Base-by-base conservation (phyloP, 2,113 vertebrate genomes). In the Micromys minutus region DNA sequence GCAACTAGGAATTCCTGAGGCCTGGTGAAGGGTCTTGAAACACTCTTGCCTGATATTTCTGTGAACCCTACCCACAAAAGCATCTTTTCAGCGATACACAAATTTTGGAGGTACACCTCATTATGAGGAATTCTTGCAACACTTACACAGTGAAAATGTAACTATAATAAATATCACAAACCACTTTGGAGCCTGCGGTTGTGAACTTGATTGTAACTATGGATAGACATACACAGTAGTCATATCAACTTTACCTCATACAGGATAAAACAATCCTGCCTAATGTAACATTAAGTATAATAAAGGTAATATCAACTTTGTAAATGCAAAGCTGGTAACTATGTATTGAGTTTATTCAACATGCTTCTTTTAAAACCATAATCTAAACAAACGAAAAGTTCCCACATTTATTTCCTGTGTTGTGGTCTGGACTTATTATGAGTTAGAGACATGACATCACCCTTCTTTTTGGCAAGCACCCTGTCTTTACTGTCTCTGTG, bases 241-340 rank as follows among this genome's bases (percentile, higher is more conserved):
- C 72, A 21, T 34, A 77, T 74, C 76, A 86, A 76, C 84, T 89
- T 95, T 89, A 86, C 85, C 71, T 92, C 76, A 24, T 50, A 45
- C 24, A 57, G 63, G n/a, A 52, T 80, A 84, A 93, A 76, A 69
- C 42, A 39, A 74, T 39, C 36, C 72, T 89, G 84, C 59, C 71
- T 92, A 90, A 75, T 39, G 85, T 31, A 87, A 69, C 69, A 72
- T 74, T 96, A 87, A 75, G 59, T 93, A 22, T 80, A 91, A 95
- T 93, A 95, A 90, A 96, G 39, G 42, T 93, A 81, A 92, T 10
- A 75, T 80, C 63, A 36, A 90, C 31, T 77, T 77, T 87, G 36
- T 80, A 93, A 92, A 94, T 90, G 83, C 59, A 93, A 72, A 90
- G 13, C 74, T 72, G 34, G 47, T 69, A 57, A 47, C 57, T 91